These are phyloP conservation scores for Irena cyanogastra DNA, from an alignment of 2,113 vertebrate genomes.

Conservation along the genomic window DNA sequence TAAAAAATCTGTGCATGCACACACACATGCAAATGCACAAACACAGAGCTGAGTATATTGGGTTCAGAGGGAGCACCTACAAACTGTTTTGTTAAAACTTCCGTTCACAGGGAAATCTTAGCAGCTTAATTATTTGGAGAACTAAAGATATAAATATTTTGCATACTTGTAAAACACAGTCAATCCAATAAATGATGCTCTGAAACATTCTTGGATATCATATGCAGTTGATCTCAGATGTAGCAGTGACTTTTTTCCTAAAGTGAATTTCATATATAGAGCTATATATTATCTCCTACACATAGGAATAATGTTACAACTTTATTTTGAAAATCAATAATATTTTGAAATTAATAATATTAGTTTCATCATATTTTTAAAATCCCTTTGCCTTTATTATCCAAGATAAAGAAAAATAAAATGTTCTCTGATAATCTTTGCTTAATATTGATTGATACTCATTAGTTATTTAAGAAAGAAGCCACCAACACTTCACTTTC, in stretches of 20 bases:
- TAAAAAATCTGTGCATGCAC: slow-evolving; percentile 68
- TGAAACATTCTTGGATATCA: slow-evolving; percentile 51
- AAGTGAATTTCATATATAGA: slow-evolving; percentile 4
- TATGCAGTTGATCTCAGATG: slow-evolving; percentile 39
- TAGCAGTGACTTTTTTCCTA: slow-evolving; percentile 11
- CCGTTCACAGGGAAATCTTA: slow-evolving; percentile 64
- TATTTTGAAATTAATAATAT: neutral
- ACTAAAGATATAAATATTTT: slow-evolving; percentile 71
- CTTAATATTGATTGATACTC: neutral
- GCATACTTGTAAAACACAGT: slow-evolving; percentile 67
- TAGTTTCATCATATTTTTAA: neutral
- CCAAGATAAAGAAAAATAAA: neutral
- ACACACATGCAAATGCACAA: slow-evolving; percentile 29
- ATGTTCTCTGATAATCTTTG: neutral
- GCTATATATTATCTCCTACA: neutral
- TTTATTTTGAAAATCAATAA: neutral
- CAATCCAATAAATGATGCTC: slow-evolving; percentile 66
- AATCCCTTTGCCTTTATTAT: neutral
- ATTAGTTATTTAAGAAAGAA: slow-evolving; percentile 42
- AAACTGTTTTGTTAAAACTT: slow-evolving; percentile 66
- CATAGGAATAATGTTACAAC: neutral
- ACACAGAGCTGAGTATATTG: slow-evolving; percentile 21
- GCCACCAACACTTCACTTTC: neutral
- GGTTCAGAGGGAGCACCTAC: slow-evolving; percentile 55
- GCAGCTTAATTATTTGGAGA: slow-evolving; percentile 64